Base-by-base conservation (phyloP, 2,113 vertebrate genomes). In the Nyctereutes procyonoides region DNA sequence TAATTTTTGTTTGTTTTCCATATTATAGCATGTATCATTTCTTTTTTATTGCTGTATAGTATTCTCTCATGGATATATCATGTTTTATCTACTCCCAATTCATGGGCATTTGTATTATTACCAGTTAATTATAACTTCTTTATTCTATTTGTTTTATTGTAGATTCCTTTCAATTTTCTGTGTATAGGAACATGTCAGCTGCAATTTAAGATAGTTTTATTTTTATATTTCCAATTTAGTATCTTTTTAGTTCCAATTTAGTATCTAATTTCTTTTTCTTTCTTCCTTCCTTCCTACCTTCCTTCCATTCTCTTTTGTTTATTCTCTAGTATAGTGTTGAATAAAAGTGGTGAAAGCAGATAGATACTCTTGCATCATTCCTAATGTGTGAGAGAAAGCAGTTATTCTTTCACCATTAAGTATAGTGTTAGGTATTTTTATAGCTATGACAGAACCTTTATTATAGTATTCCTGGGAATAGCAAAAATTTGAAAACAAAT, bases 401-500 rank as follows among this genome's bases (percentile, higher is more conserved):
- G 58, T 90, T 58, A 76, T 5, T 79, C 62, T 95, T 60, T 91
- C 32, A 85, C 60, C 32, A 43, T 74, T 90, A 62, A 62, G 8
- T 88, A n/a, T 88, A 55, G 53, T 89, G 28, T 63, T 74, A 83
- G 4, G 7, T 76, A 38, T 95, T 74, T 74, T 74, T 65, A 22
- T 89, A 48, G 48, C 14, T 63, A 73, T 79, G 85, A 73, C 69
- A 87, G 24, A 58, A 79, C 20, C 38, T 93, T 92, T 96, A 69
- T 85, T 76, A 67, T 17, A 73, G 4, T 55, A 85, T 91, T 93
- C n/a, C 60, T 86, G 60, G 28, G 48, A 82, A n/a, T 84, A 63
- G 11, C 86, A 96, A 86, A 80, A 96, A 35, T 77, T 73, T 93
- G 65, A 81, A 88, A 80, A 71, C 26, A 77, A 53, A 76, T 94